A percentile compares a stretch with the other conserved stretches of the same genome.
These are phyloP conservation scores for Rhizoglyphus robini DNA, from an alignment of 1,140 invertebrate genomes.

Conservation along the genomic window DNA sequence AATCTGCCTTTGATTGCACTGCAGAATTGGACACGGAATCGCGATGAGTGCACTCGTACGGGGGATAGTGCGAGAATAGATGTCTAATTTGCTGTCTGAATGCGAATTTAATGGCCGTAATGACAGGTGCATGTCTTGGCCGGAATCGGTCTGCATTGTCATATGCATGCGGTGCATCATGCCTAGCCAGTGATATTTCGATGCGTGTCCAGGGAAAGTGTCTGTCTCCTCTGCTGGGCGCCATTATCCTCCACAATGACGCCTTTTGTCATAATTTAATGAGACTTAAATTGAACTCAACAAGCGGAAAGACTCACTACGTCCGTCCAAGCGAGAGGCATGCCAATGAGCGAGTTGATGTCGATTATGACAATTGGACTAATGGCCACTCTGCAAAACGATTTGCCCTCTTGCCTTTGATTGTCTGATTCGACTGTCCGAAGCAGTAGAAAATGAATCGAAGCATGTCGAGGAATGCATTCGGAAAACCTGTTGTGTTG, in stretches of 20 bases:
- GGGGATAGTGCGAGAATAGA: too few relatives aligned
- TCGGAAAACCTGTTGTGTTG: slow-evolving; percentile 5
- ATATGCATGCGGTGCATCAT: too few relatives aligned
- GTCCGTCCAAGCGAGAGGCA: neutral
- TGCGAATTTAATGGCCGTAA: too few relatives aligned
- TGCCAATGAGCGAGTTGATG: slow-evolving; percentile 6
- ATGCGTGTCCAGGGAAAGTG: neutral
- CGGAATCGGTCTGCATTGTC: too few relatives aligned
- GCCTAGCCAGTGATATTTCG: too few relatives aligned
- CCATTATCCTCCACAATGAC: slow-evolving; percentile 8
- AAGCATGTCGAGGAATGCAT: too few relatives aligned
- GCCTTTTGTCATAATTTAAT: slow-evolving; percentile 14
- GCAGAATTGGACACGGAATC: too few relatives aligned
- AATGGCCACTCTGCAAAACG: slow-evolving; percentile 5
- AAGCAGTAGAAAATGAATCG: neutral
- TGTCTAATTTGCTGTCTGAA: too few relatives aligned
- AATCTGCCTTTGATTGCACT: too few relatives aligned
- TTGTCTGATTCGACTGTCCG: neutral
- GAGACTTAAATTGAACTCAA: slow-evolving; percentile 14
- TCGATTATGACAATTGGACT: neutral
- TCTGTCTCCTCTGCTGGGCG: neutral
- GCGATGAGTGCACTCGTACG: too few relatives aligned
- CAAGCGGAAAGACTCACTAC: neutral
- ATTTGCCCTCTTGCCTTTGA: slow-evolving; percentile 1
- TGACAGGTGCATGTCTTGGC: too few relatives aligned